These are phyloP conservation scores for Syngnathus floridae DNA, from an alignment of 2,113 vertebrate species.

Conservation along the genomic window DNA sequence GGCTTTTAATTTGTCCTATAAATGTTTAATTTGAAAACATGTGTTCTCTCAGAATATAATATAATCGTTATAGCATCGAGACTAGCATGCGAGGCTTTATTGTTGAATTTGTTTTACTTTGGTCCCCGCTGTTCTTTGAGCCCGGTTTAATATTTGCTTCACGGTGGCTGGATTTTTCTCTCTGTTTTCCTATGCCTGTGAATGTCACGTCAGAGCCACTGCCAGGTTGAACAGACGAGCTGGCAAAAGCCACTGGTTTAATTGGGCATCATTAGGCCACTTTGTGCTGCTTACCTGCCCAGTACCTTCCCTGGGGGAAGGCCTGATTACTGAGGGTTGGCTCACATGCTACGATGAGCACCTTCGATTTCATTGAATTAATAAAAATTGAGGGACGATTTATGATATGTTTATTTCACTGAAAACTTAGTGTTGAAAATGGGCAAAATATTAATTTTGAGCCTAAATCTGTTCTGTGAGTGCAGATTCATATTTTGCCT, in stretches of 20 bases:
- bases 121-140: slow-evolving; percentile 14
- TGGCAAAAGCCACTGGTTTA: slow-evolving; percentile 35
- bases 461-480: not conserved
- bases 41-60: not conserved
- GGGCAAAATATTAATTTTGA: not conserved
- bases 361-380: slow-evolving; percentile 22
- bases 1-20: slow-evolving; percentile 12
- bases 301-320: slow-evolving; percentile 10
- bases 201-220: slow-evolving; percentile 17
- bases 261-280: slow-evolving; percentile 50
- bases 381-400: slow-evolving; percentile 29
- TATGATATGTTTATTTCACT: no score
- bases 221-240: slow-evolving; percentile 27
- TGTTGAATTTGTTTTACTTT: slow-evolving; percentile 19
- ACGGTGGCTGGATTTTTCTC: slow-evolving; percentile 12
- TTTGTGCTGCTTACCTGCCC: slow-evolving; percentile 35
- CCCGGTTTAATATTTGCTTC: slow-evolving; percentile 28
- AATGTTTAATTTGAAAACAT: slow-evolving; percentile 32
- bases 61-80: slow-evolving; percentile 19
- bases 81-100: slow-evolving; percentile 13
- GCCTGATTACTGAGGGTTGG: slow-evolving; percentile 37
- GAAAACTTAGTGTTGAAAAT: not conserved
- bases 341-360: slow-evolving; percentile 7
- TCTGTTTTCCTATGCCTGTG: slow-evolving; percentile 15
- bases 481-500: not conserved